Evolutionary conservation across 2,113 vertebrate genomes (phyloP).

Genomic region (Platycercus adscitus): DNA sequence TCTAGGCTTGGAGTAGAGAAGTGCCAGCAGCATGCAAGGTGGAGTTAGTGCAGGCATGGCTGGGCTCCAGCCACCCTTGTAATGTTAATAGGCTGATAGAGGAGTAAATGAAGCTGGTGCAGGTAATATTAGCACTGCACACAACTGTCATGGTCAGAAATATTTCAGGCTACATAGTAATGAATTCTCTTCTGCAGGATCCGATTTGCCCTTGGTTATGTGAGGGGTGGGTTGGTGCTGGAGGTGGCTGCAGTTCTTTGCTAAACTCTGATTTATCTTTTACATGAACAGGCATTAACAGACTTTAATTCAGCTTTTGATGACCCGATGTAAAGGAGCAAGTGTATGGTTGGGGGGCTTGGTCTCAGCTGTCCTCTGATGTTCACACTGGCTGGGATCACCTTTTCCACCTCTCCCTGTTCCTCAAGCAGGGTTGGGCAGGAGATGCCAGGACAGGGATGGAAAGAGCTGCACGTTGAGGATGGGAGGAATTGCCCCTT

Average conservation of each 20-base stretch:
- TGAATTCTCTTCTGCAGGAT: background rate
- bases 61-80: background rate
- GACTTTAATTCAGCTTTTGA: background rate
- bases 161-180: background rate
- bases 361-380: background rate
- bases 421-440: background rate
- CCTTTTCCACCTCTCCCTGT: background rate
- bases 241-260: background rate
- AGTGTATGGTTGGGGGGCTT: background rate
- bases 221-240: background rate
- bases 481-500: background rate
- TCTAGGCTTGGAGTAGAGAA: background rate
- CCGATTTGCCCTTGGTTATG: background rate
- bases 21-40: fast-evolving
- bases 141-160: background rate
- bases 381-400: fast-evolving
- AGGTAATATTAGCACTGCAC: background rate
- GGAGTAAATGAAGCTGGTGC: background rate
- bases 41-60: background rate
- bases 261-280: background rate
- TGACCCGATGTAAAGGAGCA: background rate
- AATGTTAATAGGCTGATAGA: background rate
- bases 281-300: background rate
- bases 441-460: background rate
- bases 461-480: fast-evolving